Base-by-base conservation (phyloP, 1,140 invertebrate species). In the Macrobrachium nipponense region DNA sequence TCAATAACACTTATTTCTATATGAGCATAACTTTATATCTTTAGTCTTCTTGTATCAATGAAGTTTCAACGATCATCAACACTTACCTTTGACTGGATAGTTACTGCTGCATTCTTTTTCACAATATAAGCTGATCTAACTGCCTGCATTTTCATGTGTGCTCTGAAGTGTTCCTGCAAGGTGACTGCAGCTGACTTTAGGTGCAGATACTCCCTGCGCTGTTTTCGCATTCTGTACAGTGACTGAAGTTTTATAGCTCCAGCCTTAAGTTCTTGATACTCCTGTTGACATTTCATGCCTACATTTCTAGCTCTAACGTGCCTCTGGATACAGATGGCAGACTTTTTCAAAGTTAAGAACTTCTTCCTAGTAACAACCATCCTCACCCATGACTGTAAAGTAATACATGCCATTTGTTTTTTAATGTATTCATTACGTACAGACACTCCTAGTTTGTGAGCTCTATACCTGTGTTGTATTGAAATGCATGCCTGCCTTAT, bases 11-110 rank as follows among this genome's bases (percentile, higher is more conserved):
- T n/a, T 23, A 36, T 23, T 6, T 70, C 15, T 14, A 17, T 70
- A 27, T 23, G 0, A 70, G 6, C 23, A 70, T 70, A 43, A 43
- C 20, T 70, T 23, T n/a, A 27, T 14, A 14, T 43, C 68, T 70
- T 36, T 70, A 51, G 8, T 51, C 7, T 51, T 51, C 44, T 27
- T 20, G 0, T 76, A 6, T 43, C 15, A 76, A 15, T 17, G 17
- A 59, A 51, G 17, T 12, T 27, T 17, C 44, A 51, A 59, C 3
- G 0, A 70, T n/a, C 44, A 60, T 27, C n/a, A 75, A 79, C 20
- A 62, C 82, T 15, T 44, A 86, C 83, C 83, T 79, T 72, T 17
- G 83, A 66, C 43, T 88, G 87, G 18, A 88, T 85, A 11, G 82
- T 6, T 27, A 66, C 64, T 7, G 64, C 79, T 60, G 87, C 82